phyloP scores from a whole-genome alignment of 2,797 vertebrate genomes.

The Erethizon dorsatum region DNA sequence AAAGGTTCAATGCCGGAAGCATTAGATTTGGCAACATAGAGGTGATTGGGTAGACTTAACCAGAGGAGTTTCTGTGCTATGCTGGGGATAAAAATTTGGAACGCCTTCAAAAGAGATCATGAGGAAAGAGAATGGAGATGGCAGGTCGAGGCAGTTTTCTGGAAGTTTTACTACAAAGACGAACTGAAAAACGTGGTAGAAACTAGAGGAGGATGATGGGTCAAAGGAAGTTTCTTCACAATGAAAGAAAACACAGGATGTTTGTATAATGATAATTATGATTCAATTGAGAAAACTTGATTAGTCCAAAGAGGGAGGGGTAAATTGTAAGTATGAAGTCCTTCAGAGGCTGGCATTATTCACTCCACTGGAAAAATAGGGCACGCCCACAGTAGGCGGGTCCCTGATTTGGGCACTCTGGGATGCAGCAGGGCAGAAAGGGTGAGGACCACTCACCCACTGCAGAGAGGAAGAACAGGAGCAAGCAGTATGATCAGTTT shows the following conservation, averaged over 20 bases:
- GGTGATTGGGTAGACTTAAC: background rate
- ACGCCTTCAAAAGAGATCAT: conserved; percentile 22
- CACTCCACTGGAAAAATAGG: background rate
- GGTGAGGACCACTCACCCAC: background rate
- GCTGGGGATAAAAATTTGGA: background rate
- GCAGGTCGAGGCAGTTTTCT: conserved; percentile 47
- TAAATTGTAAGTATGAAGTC: background rate
- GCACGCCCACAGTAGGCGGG: background rate
- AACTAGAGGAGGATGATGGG: conserved; percentile 23
- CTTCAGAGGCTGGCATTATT: background rate
- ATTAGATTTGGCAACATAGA: background rate
- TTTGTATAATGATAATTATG: background rate
- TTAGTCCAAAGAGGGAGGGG: background rate
- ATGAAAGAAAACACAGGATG: background rate
- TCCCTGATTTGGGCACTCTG: background rate
- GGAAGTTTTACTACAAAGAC: conserved; percentile 46
- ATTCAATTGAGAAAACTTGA: background rate
- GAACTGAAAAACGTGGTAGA: conserved; percentile 3
- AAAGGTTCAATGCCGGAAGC: background rate
- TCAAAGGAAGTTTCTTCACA: conserved; percentile 35
- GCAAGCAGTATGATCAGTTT: background rate
- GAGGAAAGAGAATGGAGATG: background rate
- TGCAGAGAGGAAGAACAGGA: background rate
- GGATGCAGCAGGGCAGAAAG: background rate
- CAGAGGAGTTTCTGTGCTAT: background rate